A percentile compares a stretch with the other conserved stretches of the same genome.
Conservation (phyloP, 2,888 invertebrate species). For the Scaptomyza caliginosa region DNA sequence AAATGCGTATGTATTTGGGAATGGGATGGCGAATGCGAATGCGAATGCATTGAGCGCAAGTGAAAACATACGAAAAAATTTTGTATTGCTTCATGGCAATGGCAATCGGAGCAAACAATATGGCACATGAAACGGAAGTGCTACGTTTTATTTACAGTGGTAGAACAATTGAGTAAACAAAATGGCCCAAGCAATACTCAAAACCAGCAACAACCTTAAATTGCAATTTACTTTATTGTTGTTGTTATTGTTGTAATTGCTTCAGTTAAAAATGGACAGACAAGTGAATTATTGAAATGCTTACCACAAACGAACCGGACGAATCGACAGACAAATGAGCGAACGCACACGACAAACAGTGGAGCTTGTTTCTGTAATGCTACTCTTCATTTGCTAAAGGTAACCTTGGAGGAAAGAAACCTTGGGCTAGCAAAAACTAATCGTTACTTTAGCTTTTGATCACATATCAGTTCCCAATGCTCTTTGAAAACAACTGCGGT, state of each 20-base stretch:
- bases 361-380: too few species aligned
- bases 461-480: too few species aligned
- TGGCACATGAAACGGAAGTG: slow-evolving; percentile 57
- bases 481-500: too few species aligned
- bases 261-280: slow-evolving; percentile 35
- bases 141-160: slow-evolving; percentile 68
- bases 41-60: slow-evolving; percentile 19
- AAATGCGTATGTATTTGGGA: too few species aligned
- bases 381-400: too few species aligned
- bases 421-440: too few species aligned
- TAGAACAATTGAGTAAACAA: slow-evolving; percentile 65
- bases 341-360: not conserved
- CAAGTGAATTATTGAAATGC: slow-evolving; percentile 52
- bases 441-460: not conserved
- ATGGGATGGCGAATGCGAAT: slow-evolving; percentile 14
- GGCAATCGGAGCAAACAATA: slow-evolving; percentile 62
- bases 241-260: not conserved
- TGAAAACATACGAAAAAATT: slow-evolving; percentile 62
- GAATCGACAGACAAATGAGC: not conserved
- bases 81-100: slow-evolving; percentile 53
- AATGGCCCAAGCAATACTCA: slow-evolving; percentile 29
- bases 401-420: too few species aligned
- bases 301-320: slow-evolving; percentile 10
- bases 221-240: slow-evolving; percentile 1
- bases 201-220: slow-evolving; percentile 14